Base-by-base conservation (phyloP, 2,113 vertebrate species). In the Cephalopterus ornatus region DNA sequence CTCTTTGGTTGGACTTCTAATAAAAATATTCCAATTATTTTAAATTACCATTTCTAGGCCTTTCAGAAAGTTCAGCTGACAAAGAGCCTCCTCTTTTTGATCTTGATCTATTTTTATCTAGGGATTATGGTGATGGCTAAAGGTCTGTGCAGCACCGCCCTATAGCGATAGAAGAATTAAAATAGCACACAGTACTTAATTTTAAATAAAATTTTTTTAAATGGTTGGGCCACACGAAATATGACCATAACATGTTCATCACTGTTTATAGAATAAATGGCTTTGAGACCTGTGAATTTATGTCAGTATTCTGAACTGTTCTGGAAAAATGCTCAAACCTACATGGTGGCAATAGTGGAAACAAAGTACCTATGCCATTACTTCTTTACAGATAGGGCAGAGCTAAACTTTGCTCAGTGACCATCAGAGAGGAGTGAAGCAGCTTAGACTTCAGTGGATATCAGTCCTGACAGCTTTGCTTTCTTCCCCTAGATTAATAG, bases 301-400 rank as follows among this genome's bases (percentile, higher is more conserved):
- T 37, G 77, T 81, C 30, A 39, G 24, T 5, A 2, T 16, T 55
- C 19, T 32, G 35, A 46, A 6, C 7, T 11, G 7, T 50, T 76
- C 58, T 44, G 55, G 41, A 49, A 55, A 5, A 39, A 7, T 11
- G 5, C 23, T 44, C 62, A 80, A 68, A 61, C 8, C 32, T 27
- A 2, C 0, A 0, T 19, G 19, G 17, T 80, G 14, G 32, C 24
- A 32, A 6, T 12, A 6, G 27, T 61, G 49, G 50, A 41, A 46
- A 35, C 0, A 0, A 65, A 12, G 18, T 30, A 30, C 2, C 3
- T 33, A n/a, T 49, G 30, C 6, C 26, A 59, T 52, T 0, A 0
- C 5, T 59, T 42, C 58, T 76, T 59, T 1, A 0, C 30, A 42
- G 17, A 20, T 22, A 22, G 20, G 32, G 30, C 12, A 14, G 49